Percentiles rank a stretch among this genome's conserved stretches.
Evolutionary conservation across 2,888 invertebrate species (phyloP).

Genomic region (Nymphalis c-album): DNA sequence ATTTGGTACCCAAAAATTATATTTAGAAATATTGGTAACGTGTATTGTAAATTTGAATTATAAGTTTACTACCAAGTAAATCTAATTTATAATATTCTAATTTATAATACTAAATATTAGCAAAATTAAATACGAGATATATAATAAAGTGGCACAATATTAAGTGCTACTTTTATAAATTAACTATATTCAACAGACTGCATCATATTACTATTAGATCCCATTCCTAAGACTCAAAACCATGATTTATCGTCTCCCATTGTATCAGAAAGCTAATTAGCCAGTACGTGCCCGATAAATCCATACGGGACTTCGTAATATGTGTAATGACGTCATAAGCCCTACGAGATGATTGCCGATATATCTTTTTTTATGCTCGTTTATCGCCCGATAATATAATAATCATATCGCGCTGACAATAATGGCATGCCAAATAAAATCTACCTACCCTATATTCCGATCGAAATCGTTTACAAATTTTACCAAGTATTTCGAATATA

Average conservation of each 20-base stretch:
- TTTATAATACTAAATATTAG: too few species aligned
- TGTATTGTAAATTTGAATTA: too few species aligned
- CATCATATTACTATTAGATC: slow-evolving; percentile 35
- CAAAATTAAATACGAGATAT: too few species aligned
- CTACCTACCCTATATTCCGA: slow-evolving; percentile 71
- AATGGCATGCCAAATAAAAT: slow-evolving; percentile 79
- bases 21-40: too few species aligned
- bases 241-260: slow-evolving; percentile 47
- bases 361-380: slow-evolving; percentile 78
- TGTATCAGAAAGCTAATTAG: slow-evolving; percentile 58
- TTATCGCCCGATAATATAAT: slow-evolving; percentile 80
- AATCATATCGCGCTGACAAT: slow-evolving; percentile 79
- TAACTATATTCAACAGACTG: background rate
- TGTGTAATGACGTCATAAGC: slow-evolving; percentile 71
- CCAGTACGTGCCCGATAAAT: slow-evolving; percentile 66
- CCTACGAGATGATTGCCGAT: slow-evolving; percentile 73
- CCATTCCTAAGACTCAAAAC: slow-evolving; percentile 33
- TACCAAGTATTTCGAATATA: slow-evolving; percentile 27
- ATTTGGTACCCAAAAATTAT: too few species aligned
- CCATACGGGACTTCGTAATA: slow-evolving; percentile 54
- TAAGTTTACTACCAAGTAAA: too few species aligned
- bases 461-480: slow-evolving; percentile 48
- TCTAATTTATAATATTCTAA: too few species aligned
- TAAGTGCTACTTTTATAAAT: too few species aligned
- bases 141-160: too few species aligned